Evolutionary conservation across 2,113 vertebrate species (phyloP).

Genomic region (Bathybates hornii): DNA sequence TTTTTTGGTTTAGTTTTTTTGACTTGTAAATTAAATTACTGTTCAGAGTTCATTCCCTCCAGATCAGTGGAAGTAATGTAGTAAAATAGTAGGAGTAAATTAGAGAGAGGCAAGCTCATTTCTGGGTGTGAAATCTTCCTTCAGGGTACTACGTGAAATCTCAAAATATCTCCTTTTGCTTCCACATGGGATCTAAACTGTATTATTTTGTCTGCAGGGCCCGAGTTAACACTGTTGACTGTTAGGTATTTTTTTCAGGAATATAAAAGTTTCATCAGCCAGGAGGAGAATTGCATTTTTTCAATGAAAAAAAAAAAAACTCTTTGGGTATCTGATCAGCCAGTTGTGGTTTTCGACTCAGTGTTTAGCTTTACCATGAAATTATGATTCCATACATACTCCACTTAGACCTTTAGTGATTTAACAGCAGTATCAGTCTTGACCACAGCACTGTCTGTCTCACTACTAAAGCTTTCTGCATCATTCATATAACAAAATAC

Average conservation of each 20-base stretch:
- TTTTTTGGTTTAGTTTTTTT: not conserved
- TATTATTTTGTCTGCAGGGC: not conserved
- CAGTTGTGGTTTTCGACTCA: not conserved
- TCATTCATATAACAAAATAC: not conserved
- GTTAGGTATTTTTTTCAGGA: not conserved
- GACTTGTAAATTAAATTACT: constrained; percentile 1
- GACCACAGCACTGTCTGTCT: not conserved
- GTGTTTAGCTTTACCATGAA: not conserved
- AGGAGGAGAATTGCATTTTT: not conserved
- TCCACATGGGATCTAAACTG: not conserved
- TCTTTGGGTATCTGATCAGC: not conserved
- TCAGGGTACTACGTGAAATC: not conserved
- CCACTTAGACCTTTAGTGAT: not conserved
- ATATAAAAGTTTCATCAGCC: not conserved
- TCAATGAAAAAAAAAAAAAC: rapidly evolving
- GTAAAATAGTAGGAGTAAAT: not conserved
- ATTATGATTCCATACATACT: not conserved
- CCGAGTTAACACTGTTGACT: not conserved
- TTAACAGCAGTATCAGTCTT: not conserved
- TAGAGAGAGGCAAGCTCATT: not conserved
- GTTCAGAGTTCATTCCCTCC: not conserved
- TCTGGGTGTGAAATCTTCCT: not conserved
- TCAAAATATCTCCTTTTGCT: not conserved
- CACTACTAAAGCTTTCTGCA: not conserved
- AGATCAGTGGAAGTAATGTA: not conserved